Conservation (phyloP, 2,797 vertebrate genomes). For the Pempheris klunzingeri region DNA sequence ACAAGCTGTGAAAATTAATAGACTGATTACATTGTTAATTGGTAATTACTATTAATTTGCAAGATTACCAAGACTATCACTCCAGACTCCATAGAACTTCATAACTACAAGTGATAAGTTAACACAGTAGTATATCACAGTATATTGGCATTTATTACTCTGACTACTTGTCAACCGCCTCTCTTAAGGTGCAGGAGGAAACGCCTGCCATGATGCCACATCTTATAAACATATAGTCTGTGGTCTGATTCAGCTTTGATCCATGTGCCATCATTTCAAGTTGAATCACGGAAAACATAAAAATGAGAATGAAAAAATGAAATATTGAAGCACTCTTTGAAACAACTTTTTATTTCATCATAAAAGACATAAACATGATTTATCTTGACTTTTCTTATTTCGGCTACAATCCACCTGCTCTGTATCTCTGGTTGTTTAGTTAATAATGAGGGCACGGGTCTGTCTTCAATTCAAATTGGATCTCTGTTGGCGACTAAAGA, state of each 20-base stretch:
- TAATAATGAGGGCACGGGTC: slow-evolving; percentile 6
- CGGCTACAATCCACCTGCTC: slow-evolving; percentile 53
- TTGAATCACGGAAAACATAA: neutral
- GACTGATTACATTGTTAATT: neutral
- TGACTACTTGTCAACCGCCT: too few relatives aligned
- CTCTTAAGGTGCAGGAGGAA: too few relatives aligned
- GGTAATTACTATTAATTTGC: neutral
- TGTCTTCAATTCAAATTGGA: slow-evolving; percentile 23
- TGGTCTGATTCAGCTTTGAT: neutral
- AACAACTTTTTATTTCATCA: slow-evolving; percentile 77
- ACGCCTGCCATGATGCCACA: too few relatives aligned
- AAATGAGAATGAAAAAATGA: neutral
- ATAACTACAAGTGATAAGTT: neutral
- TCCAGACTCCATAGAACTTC: neutral
- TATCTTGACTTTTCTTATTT: slow-evolving; percentile 28
- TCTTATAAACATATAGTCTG: too few relatives aligned
- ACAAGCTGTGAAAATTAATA: neutral
- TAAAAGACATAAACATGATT: slow-evolving; percentile 58
- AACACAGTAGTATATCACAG: neutral
- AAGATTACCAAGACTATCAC: neutral
- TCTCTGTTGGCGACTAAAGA: slow-evolving; percentile 40
- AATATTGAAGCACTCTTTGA: slow-evolving; percentile 40
- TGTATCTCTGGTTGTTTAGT: slow-evolving; percentile 28
- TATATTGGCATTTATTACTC: neutral
- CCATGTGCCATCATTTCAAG: neutral